Conservation (phyloP, 2,888 invertebrate genomes). For the Orthosia incerta region DNA sequence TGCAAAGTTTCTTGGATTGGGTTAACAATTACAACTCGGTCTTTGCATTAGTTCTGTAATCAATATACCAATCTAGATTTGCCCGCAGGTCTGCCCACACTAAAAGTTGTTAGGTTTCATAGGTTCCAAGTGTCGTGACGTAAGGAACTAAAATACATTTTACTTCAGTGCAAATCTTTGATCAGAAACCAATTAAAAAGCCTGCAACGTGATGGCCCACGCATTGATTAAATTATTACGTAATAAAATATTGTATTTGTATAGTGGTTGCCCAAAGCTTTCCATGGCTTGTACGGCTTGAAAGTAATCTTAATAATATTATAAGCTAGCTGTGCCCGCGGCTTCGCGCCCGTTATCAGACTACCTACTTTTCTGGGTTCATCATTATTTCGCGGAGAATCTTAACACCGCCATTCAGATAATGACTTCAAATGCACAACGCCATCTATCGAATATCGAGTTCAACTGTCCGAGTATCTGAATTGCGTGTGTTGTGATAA, state of each 20-base stretch:
- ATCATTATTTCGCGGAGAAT: no score
- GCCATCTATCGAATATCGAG: no score
- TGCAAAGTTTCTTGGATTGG: neutral
- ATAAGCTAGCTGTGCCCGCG: no score
- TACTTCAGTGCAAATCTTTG: conserved; percentile 12
- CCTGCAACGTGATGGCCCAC: conserved; percentile 28
- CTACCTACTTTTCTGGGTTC: no score
- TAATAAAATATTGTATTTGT: conserved; percentile 9
- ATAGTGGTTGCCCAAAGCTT: conserved; percentile 13
- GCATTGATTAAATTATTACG: conserved; percentile 17
- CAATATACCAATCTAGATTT: conserved; percentile 6
- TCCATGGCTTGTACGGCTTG: conserved; percentile 12
- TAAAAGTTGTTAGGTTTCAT: conserved; percentile 27
- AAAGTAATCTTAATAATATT: neutral
- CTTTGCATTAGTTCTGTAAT: conserved; percentile 2
- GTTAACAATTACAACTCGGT: neutral
- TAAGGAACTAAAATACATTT: conserved; percentile 15
- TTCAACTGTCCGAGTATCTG: no score
- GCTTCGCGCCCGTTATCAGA: no score
- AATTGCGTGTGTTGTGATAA: no score
- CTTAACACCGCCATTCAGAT: no score
- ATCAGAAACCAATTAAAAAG: conserved; percentile 28
- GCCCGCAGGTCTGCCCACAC: conserved; percentile 15
- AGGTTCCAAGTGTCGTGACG: neutral
- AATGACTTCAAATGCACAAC: no score